Evolutionary conservation across 2,888 invertebrate species (phyloP), one percentile per base, ranked within the genome.

Genomic region (Galerucella calmariensis): DNA sequence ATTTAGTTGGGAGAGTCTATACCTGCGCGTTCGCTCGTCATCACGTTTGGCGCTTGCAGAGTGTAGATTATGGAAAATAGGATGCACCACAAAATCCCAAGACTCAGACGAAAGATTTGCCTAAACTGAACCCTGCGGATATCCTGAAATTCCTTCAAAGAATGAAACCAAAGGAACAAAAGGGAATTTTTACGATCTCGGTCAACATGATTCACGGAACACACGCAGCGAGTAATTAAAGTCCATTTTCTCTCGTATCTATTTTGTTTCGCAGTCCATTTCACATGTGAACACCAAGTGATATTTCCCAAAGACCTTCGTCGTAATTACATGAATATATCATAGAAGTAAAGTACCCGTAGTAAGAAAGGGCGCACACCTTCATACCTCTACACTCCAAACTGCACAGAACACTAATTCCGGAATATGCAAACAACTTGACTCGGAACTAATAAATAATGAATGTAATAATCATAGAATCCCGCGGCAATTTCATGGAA

Each of bases 381-480:
- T 12, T 16, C 27, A 35, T 61, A 35, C 10, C 63, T 10, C 56
- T 10, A 20, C 20, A 51, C 69, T 20, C 35, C 66, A 58, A 66
- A 72, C 72, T 67, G 72, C 72, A 72, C 72, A 72, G 72, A 72
- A 72, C 72, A 59, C 66, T 72, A 72, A 72, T 67, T 72, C 66
- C 58, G 56, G 71, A 74, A 74, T 74, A 74, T 74, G 71, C 74
- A 74, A 74, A 66, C 67, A 67, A 74, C 61, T 71, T 51, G 70
- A 71, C 78, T 72, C 67, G 63, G 71, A 74, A 75, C 78, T 76
- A 76, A 80, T 80, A 79, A 79, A 79, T 81, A 78, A 78, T 78
- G 77, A 78, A 81, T 78, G 80, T 79, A 78, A 80, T 81, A 80
- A 79, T 80, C 80, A 78, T 79, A 78, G 79, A 79, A 79, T 78